These are phyloP conservation scores for Homalodisca vitripennis DNA, from an alignment of 1,140 invertebrate species.

Conservation along the genomic window DNA sequence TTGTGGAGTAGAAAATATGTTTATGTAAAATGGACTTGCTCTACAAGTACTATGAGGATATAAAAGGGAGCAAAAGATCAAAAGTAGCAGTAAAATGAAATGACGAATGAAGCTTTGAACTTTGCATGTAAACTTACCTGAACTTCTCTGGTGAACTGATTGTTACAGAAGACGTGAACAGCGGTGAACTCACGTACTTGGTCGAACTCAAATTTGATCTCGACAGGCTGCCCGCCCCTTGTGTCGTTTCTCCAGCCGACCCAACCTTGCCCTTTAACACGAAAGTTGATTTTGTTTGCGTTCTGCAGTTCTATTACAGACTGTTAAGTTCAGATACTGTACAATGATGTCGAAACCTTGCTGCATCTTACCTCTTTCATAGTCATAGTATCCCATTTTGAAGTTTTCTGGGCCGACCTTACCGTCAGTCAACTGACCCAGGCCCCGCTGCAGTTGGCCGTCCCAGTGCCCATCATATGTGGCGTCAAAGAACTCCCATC, in stretches of 20 bases:
- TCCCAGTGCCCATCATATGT: constrained; percentile 77
- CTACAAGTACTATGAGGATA: no score
- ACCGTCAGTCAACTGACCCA: constrained; percentile 74
- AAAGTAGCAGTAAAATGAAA: no score
- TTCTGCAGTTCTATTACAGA: no score
- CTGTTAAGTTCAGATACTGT: no score
- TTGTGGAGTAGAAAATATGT: no score
- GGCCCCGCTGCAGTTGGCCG: constrained; percentile 58
- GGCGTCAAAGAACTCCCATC: constrained; percentile 74
- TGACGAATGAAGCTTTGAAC: no score
- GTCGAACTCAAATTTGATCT: constrained; percentile 87
- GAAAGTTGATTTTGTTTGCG: constrained; percentile 7
- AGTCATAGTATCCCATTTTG: constrained; percentile 53
- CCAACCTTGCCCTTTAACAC: constrained; percentile 69
- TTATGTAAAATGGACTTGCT: no score
- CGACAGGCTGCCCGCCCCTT: constrained; percentile 60
- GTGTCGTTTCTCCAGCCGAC: constrained; percentile 89
- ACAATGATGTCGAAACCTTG: no score
- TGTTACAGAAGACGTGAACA: constrained; percentile 79
- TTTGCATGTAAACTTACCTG: no score
- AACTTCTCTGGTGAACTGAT: constrained; percentile 76
- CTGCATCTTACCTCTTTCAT: constrained; percentile 54
- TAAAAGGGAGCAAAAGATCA: no score
- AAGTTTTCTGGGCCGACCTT: constrained; percentile 68
- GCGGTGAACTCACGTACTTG: constrained; percentile 81